phyloP scores from a whole-genome alignment of 2,113 vertebrate genomes.

The Mionectes macconnelli region DNA sequence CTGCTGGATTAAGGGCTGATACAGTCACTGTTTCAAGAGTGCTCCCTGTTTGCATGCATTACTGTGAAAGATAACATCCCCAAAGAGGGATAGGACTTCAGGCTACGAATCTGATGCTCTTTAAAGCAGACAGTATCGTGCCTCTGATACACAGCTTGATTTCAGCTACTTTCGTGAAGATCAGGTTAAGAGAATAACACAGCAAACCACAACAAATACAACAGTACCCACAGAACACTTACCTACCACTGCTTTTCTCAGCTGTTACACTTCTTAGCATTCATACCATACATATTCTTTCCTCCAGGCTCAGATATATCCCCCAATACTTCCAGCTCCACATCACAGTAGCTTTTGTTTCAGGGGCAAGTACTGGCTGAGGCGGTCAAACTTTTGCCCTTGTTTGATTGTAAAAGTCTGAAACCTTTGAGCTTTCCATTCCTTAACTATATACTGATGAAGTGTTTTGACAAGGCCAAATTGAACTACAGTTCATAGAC shows the following conservation, averaged over 20 bases:
- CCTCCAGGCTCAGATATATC: background rate
- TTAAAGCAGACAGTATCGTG: background rate
- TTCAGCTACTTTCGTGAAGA: background rate
- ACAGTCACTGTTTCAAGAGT: background rate
- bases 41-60: background rate
- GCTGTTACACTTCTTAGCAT: background rate
- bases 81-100: background rate
- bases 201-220: background rate
- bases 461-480: slow-evolving; percentile 20
- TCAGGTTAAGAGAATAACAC: background rate
- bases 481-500: background rate
- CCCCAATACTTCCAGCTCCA: background rate
- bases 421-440: slow-evolving; percentile 26
- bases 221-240: background rate
- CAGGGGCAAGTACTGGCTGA: background rate
- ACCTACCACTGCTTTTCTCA: background rate
- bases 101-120: background rate
- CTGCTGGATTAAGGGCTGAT: background rate
- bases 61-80: background rate
- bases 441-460: slow-evolving; percentile 15
- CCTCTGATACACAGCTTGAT: background rate
- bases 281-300: rapidly evolving
- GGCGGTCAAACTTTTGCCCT: background rate
- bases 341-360: background rate
- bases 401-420: background rate